Evolutionary conservation across 2,888 invertebrate species (phyloP).

Genomic region (Hirtodrosophila duncani): DNA sequence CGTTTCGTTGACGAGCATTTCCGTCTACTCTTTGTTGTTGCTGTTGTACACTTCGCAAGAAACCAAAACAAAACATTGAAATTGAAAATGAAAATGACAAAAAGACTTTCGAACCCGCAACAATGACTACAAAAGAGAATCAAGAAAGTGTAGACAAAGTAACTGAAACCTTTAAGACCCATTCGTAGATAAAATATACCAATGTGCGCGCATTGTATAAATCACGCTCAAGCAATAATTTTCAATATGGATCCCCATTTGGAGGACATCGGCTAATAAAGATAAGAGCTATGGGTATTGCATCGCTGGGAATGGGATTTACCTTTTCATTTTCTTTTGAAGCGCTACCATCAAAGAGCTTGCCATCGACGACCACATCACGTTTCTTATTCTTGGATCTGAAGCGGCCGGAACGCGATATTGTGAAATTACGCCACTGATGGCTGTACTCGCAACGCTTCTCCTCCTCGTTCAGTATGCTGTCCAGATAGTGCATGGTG

Average conservation of each 20-base stretch:
- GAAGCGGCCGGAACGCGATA: constrained; percentile 82
- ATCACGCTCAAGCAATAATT: constrained; percentile 32
- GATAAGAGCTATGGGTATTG: constrained; percentile 4
- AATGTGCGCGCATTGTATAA: constrained; percentile 28
- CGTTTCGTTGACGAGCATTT: constrained; percentile 55
- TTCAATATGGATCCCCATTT: constrained; percentile 27
- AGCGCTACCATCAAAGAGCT: constrained; percentile 79
- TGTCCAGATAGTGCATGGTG: constrained; percentile 76
- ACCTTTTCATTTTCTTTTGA: constrained; percentile 61
- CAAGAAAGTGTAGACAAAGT: too few relatives aligned
- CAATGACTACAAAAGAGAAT: too few relatives aligned
- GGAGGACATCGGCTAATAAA: constrained; percentile 15
- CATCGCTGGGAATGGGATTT: constrained; percentile 6
- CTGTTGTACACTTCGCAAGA: constrained; percentile 25
- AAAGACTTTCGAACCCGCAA: constrained; percentile 34
- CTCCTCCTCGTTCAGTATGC: constrained; percentile 76
- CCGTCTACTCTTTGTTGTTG: constrained; percentile 36
- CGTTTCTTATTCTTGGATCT: constrained; percentile 81
- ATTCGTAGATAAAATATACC: constrained; percentile 9
- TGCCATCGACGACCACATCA: constrained; percentile 79
- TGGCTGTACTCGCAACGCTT: constrained; percentile 76
- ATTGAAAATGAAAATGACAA: constrained; percentile 10
- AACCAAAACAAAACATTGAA: constrained; percentile 9
- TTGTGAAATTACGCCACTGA: constrained; percentile 79
- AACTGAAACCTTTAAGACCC: constrained; percentile 4